Conservation (phyloP, 2,113 vertebrate genomes). For the Ctenodactylus gundi region DNA sequence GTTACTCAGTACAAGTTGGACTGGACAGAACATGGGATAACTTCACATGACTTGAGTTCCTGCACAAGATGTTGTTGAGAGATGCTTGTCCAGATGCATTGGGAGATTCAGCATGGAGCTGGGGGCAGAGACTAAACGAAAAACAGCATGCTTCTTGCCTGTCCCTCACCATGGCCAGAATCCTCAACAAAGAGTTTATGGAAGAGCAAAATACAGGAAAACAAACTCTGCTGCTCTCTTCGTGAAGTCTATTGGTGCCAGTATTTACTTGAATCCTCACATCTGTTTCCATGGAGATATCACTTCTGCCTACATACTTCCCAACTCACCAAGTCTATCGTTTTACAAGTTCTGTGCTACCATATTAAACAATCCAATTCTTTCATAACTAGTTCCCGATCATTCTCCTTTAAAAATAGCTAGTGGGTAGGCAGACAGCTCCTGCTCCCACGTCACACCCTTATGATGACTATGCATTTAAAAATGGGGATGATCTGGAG, state of each 20-base stretch:
- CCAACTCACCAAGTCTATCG: slow-evolving; percentile 35
- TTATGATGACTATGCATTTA: slow-evolving; percentile 4
- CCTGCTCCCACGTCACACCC: background rate
- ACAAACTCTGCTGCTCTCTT: background rate
- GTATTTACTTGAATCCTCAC: slow-evolving; percentile 20
- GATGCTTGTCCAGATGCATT: background rate
- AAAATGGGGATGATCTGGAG: background rate
- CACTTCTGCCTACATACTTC: slow-evolving; percentile 54
- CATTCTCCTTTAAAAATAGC: slow-evolving; percentile 56
- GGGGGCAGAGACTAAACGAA: background rate
- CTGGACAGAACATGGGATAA: background rate
- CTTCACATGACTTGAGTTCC: background rate
- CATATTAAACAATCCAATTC: slow-evolving; percentile 56
- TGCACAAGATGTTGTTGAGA: background rate
- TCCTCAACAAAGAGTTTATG: background rate
- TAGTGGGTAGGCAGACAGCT: slow-evolving; percentile 10
- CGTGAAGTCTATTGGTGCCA: background rate
- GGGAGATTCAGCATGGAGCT: background rate
- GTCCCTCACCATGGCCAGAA: background rate
- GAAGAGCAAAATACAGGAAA: background rate
- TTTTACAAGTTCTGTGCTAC: slow-evolving; percentile 30
- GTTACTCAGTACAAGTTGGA: background rate
- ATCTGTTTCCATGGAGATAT: slow-evolving; percentile 66
- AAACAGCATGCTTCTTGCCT: background rate
- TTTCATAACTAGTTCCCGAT: slow-evolving; percentile 53